Base-by-base conservation (phyloP, 2,797 vertebrate genomes). In the Fringilla coelebs region DNA sequence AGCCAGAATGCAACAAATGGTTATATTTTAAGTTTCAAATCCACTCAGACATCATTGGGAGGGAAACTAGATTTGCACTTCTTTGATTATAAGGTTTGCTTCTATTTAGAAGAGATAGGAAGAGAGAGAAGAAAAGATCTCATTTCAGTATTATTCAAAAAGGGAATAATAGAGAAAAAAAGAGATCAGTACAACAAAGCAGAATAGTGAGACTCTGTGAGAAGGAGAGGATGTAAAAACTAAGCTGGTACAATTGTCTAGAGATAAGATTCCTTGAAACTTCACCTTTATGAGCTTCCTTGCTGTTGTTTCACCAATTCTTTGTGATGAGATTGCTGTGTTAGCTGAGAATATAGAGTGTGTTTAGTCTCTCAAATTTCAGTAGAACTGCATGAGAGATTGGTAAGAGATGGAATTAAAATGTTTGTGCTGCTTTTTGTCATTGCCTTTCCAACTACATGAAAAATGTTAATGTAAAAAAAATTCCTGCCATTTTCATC, bases 81-180 rank as follows among this genome's bases (percentile, higher is more conserved):
- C 63, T 60, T 71, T 92, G 84, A 82, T 89, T 81, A 61, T 63
- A 72, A 76, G 38, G 36, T 79, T 88, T 79, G 31, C 52, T 82
- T 77, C 57, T 73, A 73, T 63, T 89, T 90, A 79, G 57, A 57
- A 89, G 11, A 61, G 40, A 41, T 41, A 73, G 66, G 48, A 83
- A 75, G 46, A 89, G 32, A 73, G 66, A 90, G 57, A 88, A 78
- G 31, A 88, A 94, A 93, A 93, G 7, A 76, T 57, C 74, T 89
- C 3, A 29, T 93, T 80, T 82, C 77, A 55, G 41, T 80, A 61
- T 80, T 85, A 85, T 80, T 85, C 55, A 82, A 11, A 88, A 75
- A 65, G 19, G 20, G 67, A 86, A 75, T 45, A 94, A 78, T 34
- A 84, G 76, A 81, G 45, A n/a, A 92, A 89, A 93, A 93, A 94